phyloP scores from a whole-genome alignment of 1,140 invertebrate species.

The Capitella teleta region DNA sequence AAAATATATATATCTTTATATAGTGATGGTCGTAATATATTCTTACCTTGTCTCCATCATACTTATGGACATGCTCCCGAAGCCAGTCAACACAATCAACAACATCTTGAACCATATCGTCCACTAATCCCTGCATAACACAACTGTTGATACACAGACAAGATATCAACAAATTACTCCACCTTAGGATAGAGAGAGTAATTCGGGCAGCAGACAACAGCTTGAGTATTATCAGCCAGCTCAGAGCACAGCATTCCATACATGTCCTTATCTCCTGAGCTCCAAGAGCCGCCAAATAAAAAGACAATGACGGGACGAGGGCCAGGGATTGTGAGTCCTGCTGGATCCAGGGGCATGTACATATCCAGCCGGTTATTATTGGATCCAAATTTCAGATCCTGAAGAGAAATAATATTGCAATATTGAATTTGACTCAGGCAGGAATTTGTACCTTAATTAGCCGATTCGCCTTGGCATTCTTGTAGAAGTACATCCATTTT shows the following conservation, averaged over 20 bases:
- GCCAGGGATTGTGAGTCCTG: background rate
- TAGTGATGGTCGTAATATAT: no score
- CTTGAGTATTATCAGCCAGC: constrained; percentile 23
- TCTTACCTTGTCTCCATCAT: constrained; percentile 35
- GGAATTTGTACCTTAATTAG: constrained; percentile 25
- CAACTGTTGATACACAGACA: constrained; percentile 1
- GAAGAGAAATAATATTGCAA: constrained; percentile 1
- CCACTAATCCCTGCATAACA: constrained; percentile 29
- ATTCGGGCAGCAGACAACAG: constrained; percentile 33
- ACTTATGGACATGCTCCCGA: constrained; percentile 24
- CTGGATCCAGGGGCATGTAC: constrained; percentile 18
- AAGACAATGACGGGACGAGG: constrained; percentile 29
- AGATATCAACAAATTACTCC: background rate
- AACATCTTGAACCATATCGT: constrained; percentile 39
- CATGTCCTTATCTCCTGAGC: constrained; percentile 33
- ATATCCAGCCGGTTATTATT: constrained; percentile 31
- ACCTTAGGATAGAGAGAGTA: constrained; percentile 37
- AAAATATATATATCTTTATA: background rate
- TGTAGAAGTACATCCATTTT: constrained; percentile 30
- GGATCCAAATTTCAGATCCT: constrained; percentile 32
- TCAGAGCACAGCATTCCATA: constrained; percentile 31
- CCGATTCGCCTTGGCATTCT: constrained; percentile 15
- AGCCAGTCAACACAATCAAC: constrained; percentile 34
- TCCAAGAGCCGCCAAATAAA: constrained; percentile 36
- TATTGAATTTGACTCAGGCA: background rate